Conservation (phyloP, 2,888 invertebrate genomes). For the Bellardia pandia region DNA sequence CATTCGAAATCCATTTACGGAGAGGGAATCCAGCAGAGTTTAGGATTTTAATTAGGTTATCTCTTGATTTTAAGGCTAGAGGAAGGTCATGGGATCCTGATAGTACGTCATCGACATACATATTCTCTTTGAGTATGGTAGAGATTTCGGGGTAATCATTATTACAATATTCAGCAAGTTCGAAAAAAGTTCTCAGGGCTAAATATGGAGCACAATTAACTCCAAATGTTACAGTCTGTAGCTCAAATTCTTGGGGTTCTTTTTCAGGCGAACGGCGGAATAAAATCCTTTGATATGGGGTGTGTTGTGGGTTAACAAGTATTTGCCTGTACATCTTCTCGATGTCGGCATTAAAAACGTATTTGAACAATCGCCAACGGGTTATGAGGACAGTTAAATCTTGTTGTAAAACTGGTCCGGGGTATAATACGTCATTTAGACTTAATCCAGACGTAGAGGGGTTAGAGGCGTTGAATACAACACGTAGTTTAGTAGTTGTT, state of each 20-base stretch:
- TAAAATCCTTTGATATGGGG: neutral
- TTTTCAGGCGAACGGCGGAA: neutral
- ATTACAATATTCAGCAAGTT: neutral
- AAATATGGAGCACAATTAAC: neutral
- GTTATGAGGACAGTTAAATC: neutral
- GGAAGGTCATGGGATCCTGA: no score
- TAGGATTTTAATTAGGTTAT: no score
- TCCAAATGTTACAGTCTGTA: neutral
- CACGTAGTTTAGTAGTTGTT: conserved; percentile 5
- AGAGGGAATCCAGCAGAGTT: no score
- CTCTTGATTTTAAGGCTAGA: no score
- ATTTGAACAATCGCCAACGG: conserved; percentile 26
- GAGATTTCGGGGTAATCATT: no score
- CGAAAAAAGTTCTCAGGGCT: neutral
- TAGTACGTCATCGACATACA: no score
- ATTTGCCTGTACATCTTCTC: conserved; percentile 30
- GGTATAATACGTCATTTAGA: neutral
- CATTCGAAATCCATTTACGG: no score
- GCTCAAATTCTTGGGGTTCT: neutral
- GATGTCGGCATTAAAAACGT: conserved; percentile 33
- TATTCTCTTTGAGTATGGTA: no score
- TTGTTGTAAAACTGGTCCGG: conserved; percentile 4
- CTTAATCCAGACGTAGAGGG: conserved; percentile 8
- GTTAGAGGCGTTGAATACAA: conserved; percentile 24
- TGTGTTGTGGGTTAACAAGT: neutral